phyloP scores from a whole-genome alignment of 1,140 invertebrate species.

The Apis laboriosa region DNA sequence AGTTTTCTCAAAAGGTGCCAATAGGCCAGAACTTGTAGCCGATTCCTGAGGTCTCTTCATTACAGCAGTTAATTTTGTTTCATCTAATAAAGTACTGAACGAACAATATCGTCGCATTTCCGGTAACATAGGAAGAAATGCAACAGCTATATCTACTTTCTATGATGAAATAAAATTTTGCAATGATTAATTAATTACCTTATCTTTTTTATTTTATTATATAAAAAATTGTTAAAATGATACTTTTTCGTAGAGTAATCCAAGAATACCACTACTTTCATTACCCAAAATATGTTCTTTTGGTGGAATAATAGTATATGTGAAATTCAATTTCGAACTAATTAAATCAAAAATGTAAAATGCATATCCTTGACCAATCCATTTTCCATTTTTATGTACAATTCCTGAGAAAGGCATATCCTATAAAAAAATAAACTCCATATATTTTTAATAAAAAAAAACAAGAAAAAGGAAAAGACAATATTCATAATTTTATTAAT shows the following conservation, averaged over 20 bases:
- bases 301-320: conserved; percentile 85
- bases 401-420: conserved; percentile 75
- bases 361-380: conserved; percentile 85
- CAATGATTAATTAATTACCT: background rate
- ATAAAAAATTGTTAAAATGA: conserved; percentile 21
- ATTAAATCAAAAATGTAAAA: conserved; percentile 88
- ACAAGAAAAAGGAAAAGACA: background rate
- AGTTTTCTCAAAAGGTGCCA: conserved; percentile 88
- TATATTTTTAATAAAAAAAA: background rate
- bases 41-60: conserved; percentile 90
- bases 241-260: conserved; percentile 83
- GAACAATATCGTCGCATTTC: conserved; percentile 82
- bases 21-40: conserved; percentile 89
- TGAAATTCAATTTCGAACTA: conserved; percentile 86
- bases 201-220: background rate
- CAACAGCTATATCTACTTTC: conserved; percentile 88
- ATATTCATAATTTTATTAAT: no score
- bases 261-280: conserved; percentile 83
- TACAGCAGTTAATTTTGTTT: conserved; percentile 88
- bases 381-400: conserved; percentile 80
- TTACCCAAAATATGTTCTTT: conserved; percentile 82
- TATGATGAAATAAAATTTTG: conserved; percentile 69
- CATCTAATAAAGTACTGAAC: conserved; percentile 86
- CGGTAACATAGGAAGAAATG: conserved; percentile 87
- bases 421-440: conserved; percentile 43